A percentile compares a stretch with the other conserved stretches of the same genome.
Evolutionary conservation across 2,888 invertebrate genomes (phyloP).

Genomic region (Corythucha ciliata): DNA sequence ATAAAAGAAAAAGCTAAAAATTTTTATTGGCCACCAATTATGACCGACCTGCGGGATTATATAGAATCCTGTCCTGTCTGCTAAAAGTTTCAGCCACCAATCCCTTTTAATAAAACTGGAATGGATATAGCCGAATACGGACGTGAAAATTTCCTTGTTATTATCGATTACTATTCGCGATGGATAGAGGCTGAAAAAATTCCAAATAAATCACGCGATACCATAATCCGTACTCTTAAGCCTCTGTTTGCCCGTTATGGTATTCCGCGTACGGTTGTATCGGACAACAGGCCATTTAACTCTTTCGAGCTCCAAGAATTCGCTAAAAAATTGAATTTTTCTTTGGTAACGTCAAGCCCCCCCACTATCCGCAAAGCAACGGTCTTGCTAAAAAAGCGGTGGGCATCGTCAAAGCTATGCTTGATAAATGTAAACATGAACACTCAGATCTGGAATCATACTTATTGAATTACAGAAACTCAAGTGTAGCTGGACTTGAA

Average conservation of each 20-base stretch:
- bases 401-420: background rate
- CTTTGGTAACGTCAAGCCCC: conserved; percentile 4
- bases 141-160: background rate
- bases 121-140: background rate
- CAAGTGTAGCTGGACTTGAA: no score
- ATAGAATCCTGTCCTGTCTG: conserved; percentile 12
- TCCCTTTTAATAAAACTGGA: conserved; percentile 12
- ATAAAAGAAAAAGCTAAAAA: no score
- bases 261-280: background rate
- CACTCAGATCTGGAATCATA: background rate
- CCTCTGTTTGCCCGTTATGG: background rate
- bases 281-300: conserved; percentile 4
- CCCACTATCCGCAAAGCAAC: conserved; percentile 5
- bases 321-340: conserved; percentile 5
- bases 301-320: background rate
- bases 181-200: conserved; percentile 6
- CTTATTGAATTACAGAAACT: conserved; percentile 1
- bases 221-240: background rate
- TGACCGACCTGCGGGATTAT: no score
- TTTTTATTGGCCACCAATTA: no score
- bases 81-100: background rate
- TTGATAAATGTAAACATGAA: background rate
- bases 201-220: background rate
- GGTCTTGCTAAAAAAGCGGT: conserved; percentile 8
- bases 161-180: conserved; percentile 9